Evolutionary conservation across 2,113 vertebrate genomes (phyloP).

Genomic region (Nannospalax galili): DNA sequence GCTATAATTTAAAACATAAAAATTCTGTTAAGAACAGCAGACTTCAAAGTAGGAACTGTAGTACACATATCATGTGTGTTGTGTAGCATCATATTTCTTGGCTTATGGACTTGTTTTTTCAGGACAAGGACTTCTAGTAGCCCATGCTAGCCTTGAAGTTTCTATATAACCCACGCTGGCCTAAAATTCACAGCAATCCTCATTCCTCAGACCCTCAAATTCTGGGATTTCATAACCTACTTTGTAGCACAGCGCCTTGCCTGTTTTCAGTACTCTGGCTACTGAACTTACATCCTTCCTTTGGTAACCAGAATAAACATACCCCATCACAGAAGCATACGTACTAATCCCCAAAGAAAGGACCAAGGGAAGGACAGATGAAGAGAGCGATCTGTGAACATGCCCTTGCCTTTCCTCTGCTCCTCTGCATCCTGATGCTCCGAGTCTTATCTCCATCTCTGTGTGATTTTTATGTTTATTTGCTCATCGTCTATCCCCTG

Average conservation of each 20-base stretch:
- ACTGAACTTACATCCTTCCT: neutral
- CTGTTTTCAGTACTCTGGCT: neutral
- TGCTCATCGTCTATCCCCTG: neutral
- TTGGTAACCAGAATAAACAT: neutral
- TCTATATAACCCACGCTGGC: neutral
- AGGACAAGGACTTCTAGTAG: too few relatives aligned
- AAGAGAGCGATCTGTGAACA: too few relatives aligned
- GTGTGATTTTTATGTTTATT: neutral
- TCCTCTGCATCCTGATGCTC: too few relatives aligned
- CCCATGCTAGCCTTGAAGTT: neutral
- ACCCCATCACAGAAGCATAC: neutral
- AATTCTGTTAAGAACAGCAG: neutral
- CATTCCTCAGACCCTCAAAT: neutral
- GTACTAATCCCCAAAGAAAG: too few relatives aligned
- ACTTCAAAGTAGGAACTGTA: neutral
- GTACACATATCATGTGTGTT: neutral
- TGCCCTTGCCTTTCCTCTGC: too few relatives aligned
- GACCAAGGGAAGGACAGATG: rapidly evolving
- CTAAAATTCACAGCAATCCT: neutral
- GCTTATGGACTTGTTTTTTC: neutral
- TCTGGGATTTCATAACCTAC: too few relatives aligned
- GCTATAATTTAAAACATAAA: too few relatives aligned
- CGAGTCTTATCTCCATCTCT: too few relatives aligned
- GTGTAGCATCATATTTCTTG: neutral
- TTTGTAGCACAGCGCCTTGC: neutral